phyloP scores from a whole-genome alignment of 2,888 invertebrate genomes.

The Drosophila flavopinicola region DNA sequence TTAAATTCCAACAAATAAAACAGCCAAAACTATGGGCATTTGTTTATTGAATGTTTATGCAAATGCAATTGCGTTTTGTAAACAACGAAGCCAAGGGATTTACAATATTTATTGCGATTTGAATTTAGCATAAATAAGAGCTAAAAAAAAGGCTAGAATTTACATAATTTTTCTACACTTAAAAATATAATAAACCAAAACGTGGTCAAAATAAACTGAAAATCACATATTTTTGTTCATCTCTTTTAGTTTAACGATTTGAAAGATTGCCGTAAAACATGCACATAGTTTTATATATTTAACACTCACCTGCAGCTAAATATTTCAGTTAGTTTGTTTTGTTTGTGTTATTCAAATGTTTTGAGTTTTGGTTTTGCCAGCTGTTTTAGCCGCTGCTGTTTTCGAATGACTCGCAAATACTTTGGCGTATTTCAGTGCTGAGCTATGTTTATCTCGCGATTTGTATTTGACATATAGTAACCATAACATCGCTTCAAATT shows the following conservation, averaged over 20 bases:
- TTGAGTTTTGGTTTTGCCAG: conserved; percentile 13
- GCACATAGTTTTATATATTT: neutral
- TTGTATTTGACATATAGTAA: conserved; percentile 51
- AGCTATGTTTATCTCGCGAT: conserved; percentile 34
- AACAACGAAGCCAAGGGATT: no score
- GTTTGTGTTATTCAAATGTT: conserved; percentile 4
- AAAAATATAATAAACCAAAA: no score
- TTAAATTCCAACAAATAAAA: no score
- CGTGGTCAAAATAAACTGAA: no score
- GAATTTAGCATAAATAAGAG: neutral
- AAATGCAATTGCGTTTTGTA: neutral
- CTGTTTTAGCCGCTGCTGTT: conserved; percentile 1
- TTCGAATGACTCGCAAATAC: conserved; percentile 15
- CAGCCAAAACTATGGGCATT: neutral
- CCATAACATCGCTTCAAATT: conserved; percentile 51
- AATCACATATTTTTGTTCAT: no score
- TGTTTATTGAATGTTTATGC: neutral
- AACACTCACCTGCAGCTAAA: conserved; percentile 37
- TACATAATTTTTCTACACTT: no score
- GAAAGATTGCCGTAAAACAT: no score
- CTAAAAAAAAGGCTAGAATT: neutral
- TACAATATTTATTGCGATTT: no score
- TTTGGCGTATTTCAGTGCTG: conserved; percentile 25
- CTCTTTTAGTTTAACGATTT: no score
- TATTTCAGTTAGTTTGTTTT: neutral